Base-by-base conservation (phyloP, 2,113 vertebrate genomes). In the Aplodontia rufa region DNA sequence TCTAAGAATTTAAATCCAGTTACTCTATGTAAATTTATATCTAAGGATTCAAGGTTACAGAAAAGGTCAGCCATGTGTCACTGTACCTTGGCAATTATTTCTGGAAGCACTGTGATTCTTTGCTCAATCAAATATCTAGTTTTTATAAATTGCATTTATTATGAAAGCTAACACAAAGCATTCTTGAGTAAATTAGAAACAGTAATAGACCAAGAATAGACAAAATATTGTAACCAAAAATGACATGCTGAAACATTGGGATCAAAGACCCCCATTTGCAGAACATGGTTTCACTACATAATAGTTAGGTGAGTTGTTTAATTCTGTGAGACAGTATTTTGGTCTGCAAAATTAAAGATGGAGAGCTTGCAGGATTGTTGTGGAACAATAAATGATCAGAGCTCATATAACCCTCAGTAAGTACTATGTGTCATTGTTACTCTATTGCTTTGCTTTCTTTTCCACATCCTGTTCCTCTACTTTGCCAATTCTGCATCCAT, bases 1-100 rank as follows among this genome's bases (percentile, higher is more conserved):
- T 80, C 24, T 87, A 66, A 91, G 51, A 93, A 85, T 66, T 74
- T 96, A 84, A 92, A 92, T 76, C 26, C 24, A 68, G 7, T 75
- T 90, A 90, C 7, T 90, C 32, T 69, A 69, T 53, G 10, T 97
- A 93, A 87, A 90, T 87, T 64, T 75, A 69, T 40, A 90, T 8
- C 12, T 37, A 97, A n/a, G 30, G 72, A 90, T 8, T 10, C 42
- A 97, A n/a, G 30, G 72, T 87, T 84, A 88, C n/a, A 66, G 37
- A 22, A 90, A 91, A 74, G 40, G 62, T 85, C 51, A 87, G 32
- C 6, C 30, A 92, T 64, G 20, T 1, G 62, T 82, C 80, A 78
- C 51, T 47, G 26, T 37, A 26, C 37, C 26, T 85, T 76, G 83
- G 64, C 2, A 22, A 3, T 76, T 94, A 72, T 84, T 93, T 49